phyloP scores from a whole-genome alignment of 92 coral and sea anemone genomes.

The Heteractis magnifica region DNA sequence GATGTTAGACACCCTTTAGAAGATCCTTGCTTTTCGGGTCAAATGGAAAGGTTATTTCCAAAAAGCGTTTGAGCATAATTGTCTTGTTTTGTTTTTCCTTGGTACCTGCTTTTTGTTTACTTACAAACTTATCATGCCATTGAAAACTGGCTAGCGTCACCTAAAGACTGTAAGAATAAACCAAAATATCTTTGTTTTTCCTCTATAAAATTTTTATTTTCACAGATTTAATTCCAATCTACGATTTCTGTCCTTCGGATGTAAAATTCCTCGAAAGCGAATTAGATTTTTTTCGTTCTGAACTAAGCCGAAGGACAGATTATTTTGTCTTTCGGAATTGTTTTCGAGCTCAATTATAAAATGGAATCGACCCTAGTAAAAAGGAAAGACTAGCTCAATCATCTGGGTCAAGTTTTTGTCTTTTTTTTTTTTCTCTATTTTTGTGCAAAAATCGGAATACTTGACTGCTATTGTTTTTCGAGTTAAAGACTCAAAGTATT shows the following conservation, averaged over 20 bases:
- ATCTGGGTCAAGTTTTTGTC: not conserved
- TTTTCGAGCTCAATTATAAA: not conserved
- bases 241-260: not conserved
- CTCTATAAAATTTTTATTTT: not conserved
- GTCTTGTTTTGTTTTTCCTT: not conserved
- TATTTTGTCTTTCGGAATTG: not conserved
- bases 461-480: not conserved
- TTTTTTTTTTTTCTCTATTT: not conserved
- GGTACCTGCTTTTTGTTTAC: not conserved
- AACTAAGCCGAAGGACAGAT: too few species aligned
- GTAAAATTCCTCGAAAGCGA: too few species aligned
- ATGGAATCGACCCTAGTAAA: not conserved
- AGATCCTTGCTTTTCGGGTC: not conserved
- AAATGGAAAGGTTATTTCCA: not conserved
- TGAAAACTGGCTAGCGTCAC: not conserved
- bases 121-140: not conserved
- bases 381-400: not conserved
- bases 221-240: not conserved
- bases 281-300: too few species aligned
- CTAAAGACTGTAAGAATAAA: not conserved
- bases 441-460: not conserved
- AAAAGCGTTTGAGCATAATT: not conserved
- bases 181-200: too few species aligned
- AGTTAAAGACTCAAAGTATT: not conserved
- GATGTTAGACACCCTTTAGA: not conserved